Evolutionary conservation across 2,888 invertebrate genomes (phyloP).

Genomic region (Tetheella fluctuosa): DNA sequence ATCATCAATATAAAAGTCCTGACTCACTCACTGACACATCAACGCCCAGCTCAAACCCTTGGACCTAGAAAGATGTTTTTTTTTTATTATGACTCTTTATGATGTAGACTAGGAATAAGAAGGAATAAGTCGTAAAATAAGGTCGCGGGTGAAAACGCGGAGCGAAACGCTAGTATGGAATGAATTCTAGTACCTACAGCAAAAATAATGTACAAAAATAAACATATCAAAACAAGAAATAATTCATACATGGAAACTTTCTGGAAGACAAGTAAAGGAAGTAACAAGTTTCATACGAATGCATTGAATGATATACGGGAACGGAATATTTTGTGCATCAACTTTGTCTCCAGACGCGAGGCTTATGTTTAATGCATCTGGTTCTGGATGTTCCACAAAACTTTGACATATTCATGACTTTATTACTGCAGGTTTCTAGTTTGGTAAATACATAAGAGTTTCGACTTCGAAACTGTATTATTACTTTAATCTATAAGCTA

Average conservation of each 20-base stretch:
- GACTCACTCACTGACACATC: no score
- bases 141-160: no score
- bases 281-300: not conserved
- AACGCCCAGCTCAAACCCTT: no score
- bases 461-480: not conserved
- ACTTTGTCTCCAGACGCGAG: not conserved
- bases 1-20: no score
- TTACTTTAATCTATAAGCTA: not conserved
- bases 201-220: no score
- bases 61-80: no score
- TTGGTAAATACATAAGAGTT: not conserved
- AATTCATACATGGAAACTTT: not conserved
- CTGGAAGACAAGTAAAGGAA: not conserved
- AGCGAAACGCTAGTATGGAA: no score
- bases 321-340: not conserved
- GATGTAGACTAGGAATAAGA: no score
- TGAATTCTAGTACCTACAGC: not conserved
- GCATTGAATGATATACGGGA: conserved; percentile 3
- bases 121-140: no score
- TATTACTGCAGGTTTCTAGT: not conserved
- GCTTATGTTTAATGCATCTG: not conserved
- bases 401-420: conserved; percentile 6
- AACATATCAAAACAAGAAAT: not conserved
- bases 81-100: no score
- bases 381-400: not conserved